Evolutionary conservation across 1,140 invertebrate genomes (phyloP), one percentile per base, ranked within the genome.

Genomic region (Cydia fagiglandana): DNA sequence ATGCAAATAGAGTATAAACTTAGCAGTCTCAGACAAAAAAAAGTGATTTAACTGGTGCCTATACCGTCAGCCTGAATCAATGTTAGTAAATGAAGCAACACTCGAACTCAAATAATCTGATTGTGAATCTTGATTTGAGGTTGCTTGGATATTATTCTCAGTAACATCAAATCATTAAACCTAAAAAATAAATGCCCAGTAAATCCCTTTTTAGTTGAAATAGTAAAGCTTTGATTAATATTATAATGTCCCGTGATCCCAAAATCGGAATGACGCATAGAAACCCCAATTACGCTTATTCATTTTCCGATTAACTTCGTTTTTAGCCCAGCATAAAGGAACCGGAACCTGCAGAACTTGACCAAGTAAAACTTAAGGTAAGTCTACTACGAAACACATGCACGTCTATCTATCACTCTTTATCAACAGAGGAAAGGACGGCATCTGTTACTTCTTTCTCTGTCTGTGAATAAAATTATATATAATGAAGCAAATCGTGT

Each of bases 321-420:
- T 92, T 53, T 86, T 89, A 91, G 90, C 85, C 83, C 50, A 83
- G 81, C 77, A 79, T 91, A 73, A 87, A 89, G 80, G 84, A 88
- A 84, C 83, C 84, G 78, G 84, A 86, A 85, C 78, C 77, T 38
- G 83, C 78, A 64, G 80, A 90, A 84, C 76, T 91, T 76, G 86
- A 87, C 66, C 83, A 89, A 85, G 78, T 92, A 68, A 91, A 91
- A 81, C 79, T 92, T 17, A 92, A 91, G 90, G 91, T 92, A 86
- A 92, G 88, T 85, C 79, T 47, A 10, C 13, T 61, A 30, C 77
- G 34, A 73, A 73, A 10, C 38, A 68, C 76, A 79, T 84, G 86
- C 84, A 86, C 85, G 83, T 12, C 30, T 53, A 17, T 45, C 61
- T 53, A 61, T 73, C 45, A 66, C 30, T 61, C 64, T 74, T 13